phyloP scores from a whole-genome alignment of 2,888 invertebrate genomes.

The Exephanes ischioxanthus region DNA sequence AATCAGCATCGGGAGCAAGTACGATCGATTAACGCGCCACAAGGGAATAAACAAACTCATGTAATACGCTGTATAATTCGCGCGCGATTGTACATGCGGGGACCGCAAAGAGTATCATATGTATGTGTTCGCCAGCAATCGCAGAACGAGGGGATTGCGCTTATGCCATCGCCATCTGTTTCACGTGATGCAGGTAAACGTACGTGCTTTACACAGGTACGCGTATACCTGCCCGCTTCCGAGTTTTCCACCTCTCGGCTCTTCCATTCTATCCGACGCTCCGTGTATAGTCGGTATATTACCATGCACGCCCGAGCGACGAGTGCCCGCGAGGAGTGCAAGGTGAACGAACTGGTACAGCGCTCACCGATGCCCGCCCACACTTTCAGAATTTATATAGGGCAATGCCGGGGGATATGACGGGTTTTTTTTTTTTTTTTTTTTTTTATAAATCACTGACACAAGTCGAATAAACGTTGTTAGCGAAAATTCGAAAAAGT shows the following conservation, averaged over 20 bases:
- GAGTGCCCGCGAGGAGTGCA: conserved; percentile 64
- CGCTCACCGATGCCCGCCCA: conserved; percentile 8
- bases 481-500: too few relatives aligned
- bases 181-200: conserved; percentile 24
- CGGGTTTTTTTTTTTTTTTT: not conserved
- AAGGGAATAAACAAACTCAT: conserved; percentile 20
- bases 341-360: conserved; percentile 73
- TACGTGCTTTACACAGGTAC: not conserved
- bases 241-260: not conserved
- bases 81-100: not conserved
- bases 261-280: conserved; percentile 6
- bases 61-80: not conserved
- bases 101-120: not conserved
- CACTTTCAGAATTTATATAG: not conserved
- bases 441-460: too few relatives aligned
- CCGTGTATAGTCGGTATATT: not conserved
- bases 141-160: conserved; percentile 43
- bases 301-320: conserved; percentile 40
- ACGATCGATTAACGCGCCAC: conserved; percentile 39
- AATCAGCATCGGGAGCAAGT: conserved; percentile 32
- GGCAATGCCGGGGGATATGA: not conserved
- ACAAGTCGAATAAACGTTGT: too few relatives aligned
- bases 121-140: conserved; percentile 37
- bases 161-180: conserved; percentile 40
- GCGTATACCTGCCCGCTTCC: not conserved